Percentiles rank a stretch among this genome's conserved stretches.
Conservation (phyloP, 53 echinoderm and acorn worm species). For the Stichopus horrens region DNA sequence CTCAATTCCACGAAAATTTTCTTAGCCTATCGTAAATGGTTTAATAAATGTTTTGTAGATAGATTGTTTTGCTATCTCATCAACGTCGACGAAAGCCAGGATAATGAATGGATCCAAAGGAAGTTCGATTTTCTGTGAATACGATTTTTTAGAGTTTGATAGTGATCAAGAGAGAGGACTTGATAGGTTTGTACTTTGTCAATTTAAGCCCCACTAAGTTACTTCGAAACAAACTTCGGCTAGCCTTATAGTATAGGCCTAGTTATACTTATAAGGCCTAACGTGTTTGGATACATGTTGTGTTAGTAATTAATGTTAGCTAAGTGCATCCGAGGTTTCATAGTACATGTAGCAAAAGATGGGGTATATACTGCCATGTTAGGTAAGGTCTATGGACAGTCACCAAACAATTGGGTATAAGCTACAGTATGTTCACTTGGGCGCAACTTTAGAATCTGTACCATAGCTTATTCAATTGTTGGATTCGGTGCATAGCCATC, state of each 20-base stretch:
- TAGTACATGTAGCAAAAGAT: too few relatives aligned
- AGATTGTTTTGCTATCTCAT: neutral
- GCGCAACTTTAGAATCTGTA: too few relatives aligned
- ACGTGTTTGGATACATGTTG: neutral
- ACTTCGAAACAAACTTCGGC: neutral
- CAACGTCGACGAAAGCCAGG: neutral
- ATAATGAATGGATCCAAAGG: neutral
- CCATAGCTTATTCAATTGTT: too few relatives aligned
- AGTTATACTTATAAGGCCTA: neutral
- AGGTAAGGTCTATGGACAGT: too few relatives aligned
- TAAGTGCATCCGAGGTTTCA: neutral
- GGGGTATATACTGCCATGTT: too few relatives aligned
- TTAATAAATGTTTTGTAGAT: too few relatives aligned
- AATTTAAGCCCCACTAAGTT: neutral
- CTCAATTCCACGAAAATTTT: neutral
- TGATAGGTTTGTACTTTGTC: conserved; percentile 49
- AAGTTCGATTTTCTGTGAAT: conserved; percentile 48
- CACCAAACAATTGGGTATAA: too few relatives aligned
- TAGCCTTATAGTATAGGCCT: neutral
- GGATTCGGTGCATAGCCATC: too few relatives aligned
- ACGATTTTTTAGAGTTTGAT: conserved; percentile 66
- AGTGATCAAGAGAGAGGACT: conserved; percentile 70
- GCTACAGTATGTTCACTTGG: too few relatives aligned
- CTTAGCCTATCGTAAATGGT: too few relatives aligned
- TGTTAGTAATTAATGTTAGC: neutral